Evolutionary conservation across 2,113 vertebrate genomes (phyloP).

Genomic region (Sitta europaea): DNA sequence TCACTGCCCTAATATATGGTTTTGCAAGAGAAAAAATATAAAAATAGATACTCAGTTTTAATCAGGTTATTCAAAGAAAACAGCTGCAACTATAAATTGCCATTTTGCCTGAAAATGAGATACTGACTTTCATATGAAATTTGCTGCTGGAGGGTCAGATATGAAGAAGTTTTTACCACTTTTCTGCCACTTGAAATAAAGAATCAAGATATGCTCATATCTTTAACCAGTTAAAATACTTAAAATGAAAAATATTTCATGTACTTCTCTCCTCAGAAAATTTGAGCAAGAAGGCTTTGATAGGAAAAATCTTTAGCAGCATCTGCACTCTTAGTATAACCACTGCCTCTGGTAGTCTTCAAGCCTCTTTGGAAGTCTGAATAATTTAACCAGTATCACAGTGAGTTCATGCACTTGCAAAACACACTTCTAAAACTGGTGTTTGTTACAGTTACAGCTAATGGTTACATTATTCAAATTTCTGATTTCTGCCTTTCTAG

Average conservation of each 20-base stretch:
- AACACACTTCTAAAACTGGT: not conserved
- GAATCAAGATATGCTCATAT: not conserved
- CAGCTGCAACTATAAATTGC: not conserved
- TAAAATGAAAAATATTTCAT: not conserved
- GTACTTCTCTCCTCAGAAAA: not conserved
- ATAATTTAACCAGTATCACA: not conserved
- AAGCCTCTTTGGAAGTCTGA: not conserved
- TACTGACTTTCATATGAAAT: not conserved
- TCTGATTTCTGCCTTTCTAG: not conserved
- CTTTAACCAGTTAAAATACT: not conserved
- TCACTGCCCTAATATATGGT: not conserved
- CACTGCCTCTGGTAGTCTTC: not conserved
- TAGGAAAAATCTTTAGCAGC: not conserved
- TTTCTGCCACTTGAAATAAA: not conserved
- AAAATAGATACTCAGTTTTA: conserved; percentile 38
- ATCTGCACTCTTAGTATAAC: not conserved
- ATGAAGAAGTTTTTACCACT: not conserved
- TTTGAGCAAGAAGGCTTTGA: not conserved
- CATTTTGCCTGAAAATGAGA: conserved; percentile 13
- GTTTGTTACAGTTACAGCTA: no score
- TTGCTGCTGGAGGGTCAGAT: not conserved
- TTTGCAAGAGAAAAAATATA: not conserved
- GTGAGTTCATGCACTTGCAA: not conserved
- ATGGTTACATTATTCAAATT: not conserved
- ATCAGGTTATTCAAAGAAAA: conserved; percentile 51